Evolutionary conservation across 2,113 vertebrate genomes (phyloP), one percentile per base, ranked within the genome.

Genomic region (Lichenostomus cassidix): DNA sequence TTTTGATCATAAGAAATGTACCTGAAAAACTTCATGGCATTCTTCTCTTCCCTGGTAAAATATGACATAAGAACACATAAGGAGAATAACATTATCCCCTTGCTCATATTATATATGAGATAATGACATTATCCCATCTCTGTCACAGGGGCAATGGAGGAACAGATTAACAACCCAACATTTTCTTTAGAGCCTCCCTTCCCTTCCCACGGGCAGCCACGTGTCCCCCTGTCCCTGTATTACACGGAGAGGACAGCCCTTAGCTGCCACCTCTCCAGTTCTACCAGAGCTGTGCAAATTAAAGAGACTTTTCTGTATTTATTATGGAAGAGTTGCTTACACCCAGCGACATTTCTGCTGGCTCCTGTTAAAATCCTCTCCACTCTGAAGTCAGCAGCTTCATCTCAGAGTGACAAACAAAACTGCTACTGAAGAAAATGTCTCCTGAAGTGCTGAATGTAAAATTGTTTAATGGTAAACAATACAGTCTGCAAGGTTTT

Each of bases 361-460:
- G 90, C 89, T 89, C 63, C 73, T 92, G 62, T 82, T 93, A 80
- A 96, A 94, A 92, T 68, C 53, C 53, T 70, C 55, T 65, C 53
- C 21, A 12, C 75, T 47, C 79, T 53, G 55, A 74, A 91, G 83
- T 87, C 63, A 95, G 77, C 83, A 83, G 52, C 80, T 85, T 47
- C 81, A 59, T 25, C 86, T 75, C 87, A 18, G 82, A 83, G 50
- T 63, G 79, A 64, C 77, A 89, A 93, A 49, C 41, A 87, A 60
- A 95, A 62, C n/a, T 87, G 69, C 33, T 71, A 4, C 58, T 68
- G 85, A 46, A 87, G 71, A 76, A 69, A 93, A 64, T 20, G 46
- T 58, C 70, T 95, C 71, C 75, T 74, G 62, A 91, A 55, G 35
- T 49, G 35, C 4, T 52, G 67, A 81, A 70, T 88, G 63, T 62